Evolutionary conservation across 2,888 invertebrate genomes (phyloP), one percentile per base, ranked within the genome.

Genomic region (Hymenopus coronatus): DNA sequence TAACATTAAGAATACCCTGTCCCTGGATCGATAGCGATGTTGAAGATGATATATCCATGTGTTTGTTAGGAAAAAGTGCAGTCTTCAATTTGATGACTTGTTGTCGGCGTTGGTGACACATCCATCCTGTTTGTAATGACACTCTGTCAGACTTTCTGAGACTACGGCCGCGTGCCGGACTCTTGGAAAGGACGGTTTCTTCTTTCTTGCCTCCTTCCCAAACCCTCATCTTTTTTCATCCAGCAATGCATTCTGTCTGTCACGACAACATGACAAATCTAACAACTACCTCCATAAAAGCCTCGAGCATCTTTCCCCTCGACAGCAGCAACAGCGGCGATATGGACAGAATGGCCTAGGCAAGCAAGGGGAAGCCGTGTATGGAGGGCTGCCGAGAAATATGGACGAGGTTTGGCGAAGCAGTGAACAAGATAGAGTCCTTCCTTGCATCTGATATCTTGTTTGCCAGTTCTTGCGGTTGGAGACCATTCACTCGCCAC

Each of bases 241-340:
- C 54, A 70, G 54, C 86, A 85, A 54, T 85, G 85, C 40, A 85
- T 85, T 85, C 85, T 88, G 83, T 89, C 90, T 90, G 90, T 90
- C 90, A 90, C 83, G 83, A 70, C 88, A 90, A 85, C 89, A 90
- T 90, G 90, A 90, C 90, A 90, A 90, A 90, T 89, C 89, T 90
- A 90, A 90, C 89, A 90, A 90, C 90, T 89, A 88, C 88, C 89
- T 88, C 89, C 89, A 88, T 88, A 89, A 90, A 90, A 90, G 90
- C 88, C 85, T 89, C 33, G 83, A 88, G 89, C 20, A 28, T 84
- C 40, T 88, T 86, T 83, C 89, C 86, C 83, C 83, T 83, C 28
- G 54, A 70, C 54, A 70, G 54, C 54, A 70, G 54, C 54, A 70
- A 70, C 89, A 85, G 84, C 88, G 88, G n/a, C 83, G 88, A 90